These are phyloP conservation scores for Smutsia temminckii DNA, from an alignment of 2,797 vertebrate genomes.

Conservation along the genomic window DNA sequence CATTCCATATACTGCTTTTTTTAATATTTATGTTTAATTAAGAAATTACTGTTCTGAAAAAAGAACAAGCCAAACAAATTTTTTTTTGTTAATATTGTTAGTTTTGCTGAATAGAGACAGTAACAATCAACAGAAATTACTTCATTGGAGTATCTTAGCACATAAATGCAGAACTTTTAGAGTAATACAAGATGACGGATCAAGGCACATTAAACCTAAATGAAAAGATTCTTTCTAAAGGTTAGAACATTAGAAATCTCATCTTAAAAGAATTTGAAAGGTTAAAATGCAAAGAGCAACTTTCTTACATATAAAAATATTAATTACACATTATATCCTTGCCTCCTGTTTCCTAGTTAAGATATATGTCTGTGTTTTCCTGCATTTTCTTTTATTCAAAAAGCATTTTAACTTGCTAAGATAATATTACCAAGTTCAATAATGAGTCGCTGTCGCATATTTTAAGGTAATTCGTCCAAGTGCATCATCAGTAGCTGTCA, in stretches of 20 bases:
- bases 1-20: constrained; percentile 58
- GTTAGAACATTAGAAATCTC: constrained; percentile 54
- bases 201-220: neutral
- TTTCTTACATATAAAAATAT: constrained; percentile 56
- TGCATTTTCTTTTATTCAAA: constrained; percentile 65
- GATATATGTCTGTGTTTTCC: constrained; percentile 45
- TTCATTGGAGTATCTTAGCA: constrained; percentile 38
- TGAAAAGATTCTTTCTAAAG: constrained; percentile 69
- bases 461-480: constrained; percentile 76
- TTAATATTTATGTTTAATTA: constrained; percentile 81
- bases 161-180: constrained; percentile 19
- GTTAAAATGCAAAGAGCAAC: constrained; percentile 64
- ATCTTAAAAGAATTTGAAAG: constrained; percentile 54
- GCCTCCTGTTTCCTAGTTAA: constrained; percentile 20
- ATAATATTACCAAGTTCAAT: constrained; percentile 61
- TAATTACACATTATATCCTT: constrained; percentile 63
- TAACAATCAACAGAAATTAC: constrained; percentile 52
- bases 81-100: constrained; percentile 61
- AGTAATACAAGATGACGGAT: constrained; percentile 24
- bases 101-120: constrained; percentile 49
- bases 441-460: constrained; percentile 67
- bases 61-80: constrained; percentile 47
- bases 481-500: constrained; percentile 61
- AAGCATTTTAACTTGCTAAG: constrained; percentile 50
- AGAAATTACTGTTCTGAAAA: constrained; percentile 70